Conservation (phyloP, 2,888 invertebrate genomes). For the Polietes domitor region DNA sequence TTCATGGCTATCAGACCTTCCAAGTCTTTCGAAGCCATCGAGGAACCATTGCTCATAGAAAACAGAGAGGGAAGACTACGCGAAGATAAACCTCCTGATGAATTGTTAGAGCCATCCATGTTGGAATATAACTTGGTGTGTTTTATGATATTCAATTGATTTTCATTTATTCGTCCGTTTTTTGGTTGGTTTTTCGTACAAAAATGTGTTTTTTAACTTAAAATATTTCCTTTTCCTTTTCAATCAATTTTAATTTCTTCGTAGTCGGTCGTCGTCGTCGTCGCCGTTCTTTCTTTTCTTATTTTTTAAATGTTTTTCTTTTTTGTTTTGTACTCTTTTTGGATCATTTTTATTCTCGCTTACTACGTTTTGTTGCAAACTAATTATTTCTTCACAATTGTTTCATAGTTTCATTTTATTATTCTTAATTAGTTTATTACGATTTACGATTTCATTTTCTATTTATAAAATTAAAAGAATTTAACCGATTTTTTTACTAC, state of each 20-base stretch:
- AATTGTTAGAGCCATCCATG: conserved; percentile 62
- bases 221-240: background rate
- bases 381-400: background rate
- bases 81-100: conserved; percentile 66
- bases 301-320: conserved; percentile 52
- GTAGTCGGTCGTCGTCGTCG: conserved; percentile 2
- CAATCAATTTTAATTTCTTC: conserved; percentile 28
- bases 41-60: conserved; percentile 63
- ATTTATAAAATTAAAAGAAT: conserved; percentile 51
- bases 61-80: conserved; percentile 72
- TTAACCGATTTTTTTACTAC: conserved; percentile 56
- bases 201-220: background rate
- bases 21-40: conserved; percentile 73
- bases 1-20: conserved; percentile 79
- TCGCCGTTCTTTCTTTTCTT: conserved; percentile 33
- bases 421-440: background rate
- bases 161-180: conserved; percentile 15
- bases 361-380: conserved; percentile 19
- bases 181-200: background rate
- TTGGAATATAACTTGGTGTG: conserved; percentile 2
- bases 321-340: conserved; percentile 64
- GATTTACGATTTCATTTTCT: conserved; percentile 49
- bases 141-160: background rate
- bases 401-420: conserved; percentile 24
- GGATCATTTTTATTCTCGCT: conserved; percentile 37